Conservation (phyloP, 2,888 invertebrate genomes). For the Euplexia lucipara region DNA sequence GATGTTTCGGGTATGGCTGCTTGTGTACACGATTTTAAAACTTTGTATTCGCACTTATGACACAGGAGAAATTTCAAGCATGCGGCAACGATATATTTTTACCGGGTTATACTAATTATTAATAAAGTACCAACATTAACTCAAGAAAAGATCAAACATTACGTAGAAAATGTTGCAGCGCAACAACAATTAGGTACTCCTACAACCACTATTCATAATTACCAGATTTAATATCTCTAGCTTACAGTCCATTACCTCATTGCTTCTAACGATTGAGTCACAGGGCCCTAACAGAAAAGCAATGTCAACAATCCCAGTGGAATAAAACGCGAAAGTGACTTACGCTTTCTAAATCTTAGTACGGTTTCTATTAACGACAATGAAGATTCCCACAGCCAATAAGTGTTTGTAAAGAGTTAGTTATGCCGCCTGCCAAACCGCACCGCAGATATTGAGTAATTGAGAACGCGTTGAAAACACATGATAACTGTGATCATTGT, state of each 20-base stretch:
- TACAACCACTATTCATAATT: slow-evolving; percentile 28
- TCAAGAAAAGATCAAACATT: background rate
- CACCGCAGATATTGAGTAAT: slow-evolving; percentile 45
- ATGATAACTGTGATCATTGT: slow-evolving; percentile 40
- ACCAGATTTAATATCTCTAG: slow-evolving; percentile 5
- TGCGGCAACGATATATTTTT: background rate
- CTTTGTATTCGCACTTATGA: too few relatives aligned
- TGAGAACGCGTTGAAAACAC: slow-evolving; percentile 22
- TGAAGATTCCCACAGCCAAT: slow-evolving; percentile 70
- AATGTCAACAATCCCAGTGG: slow-evolving; percentile 30
- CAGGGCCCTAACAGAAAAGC: slow-evolving; percentile 15
- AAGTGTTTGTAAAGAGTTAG: slow-evolving; percentile 60
- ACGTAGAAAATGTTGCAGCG: background rate
- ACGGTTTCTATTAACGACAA: slow-evolving; percentile 59
- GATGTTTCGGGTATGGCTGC: too few relatives aligned
- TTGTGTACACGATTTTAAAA: too few relatives aligned
- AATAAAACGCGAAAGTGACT: slow-evolving; percentile 48
- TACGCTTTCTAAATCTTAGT: slow-evolving; percentile 62
- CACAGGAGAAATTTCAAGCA: too few relatives aligned
- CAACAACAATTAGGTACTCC: slow-evolving; percentile 12
- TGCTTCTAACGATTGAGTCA: slow-evolving; percentile 1
- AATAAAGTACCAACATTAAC: too few relatives aligned
- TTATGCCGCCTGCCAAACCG: slow-evolving; percentile 59
- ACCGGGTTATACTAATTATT: too few relatives aligned
- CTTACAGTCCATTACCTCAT: slow-evolving; percentile 31